Evolutionary conservation across 2,888 invertebrate genomes (phyloP).

Genomic region (Prosopocoilus inquinatus): DNA sequence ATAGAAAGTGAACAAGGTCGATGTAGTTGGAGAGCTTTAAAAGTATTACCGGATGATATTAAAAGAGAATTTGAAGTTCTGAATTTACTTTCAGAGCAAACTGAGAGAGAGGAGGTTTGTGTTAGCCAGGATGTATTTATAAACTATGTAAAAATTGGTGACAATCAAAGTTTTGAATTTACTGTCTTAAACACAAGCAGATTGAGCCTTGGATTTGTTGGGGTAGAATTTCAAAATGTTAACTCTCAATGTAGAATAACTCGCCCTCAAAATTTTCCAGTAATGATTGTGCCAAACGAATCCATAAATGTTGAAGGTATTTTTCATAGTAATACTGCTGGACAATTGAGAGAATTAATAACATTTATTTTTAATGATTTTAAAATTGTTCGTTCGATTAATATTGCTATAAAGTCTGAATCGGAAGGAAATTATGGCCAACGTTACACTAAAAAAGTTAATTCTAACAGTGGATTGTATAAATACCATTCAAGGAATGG

Average conservation of each 20-base stretch:
- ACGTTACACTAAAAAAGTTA: neutral
- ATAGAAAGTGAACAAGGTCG: constrained; percentile 70
- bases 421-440: neutral
- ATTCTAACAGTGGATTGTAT: neutral
- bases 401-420: constrained; percentile 45
- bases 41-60: constrained; percentile 42
- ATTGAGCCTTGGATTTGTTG: constrained; percentile 50
- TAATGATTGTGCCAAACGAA: constrained; percentile 23
- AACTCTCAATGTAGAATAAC: constrained; percentile 47
- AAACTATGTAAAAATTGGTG: constrained; percentile 48
- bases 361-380: constrained; percentile 62
- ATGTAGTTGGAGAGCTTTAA: constrained; percentile 60
- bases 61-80: constrained; percentile 18
- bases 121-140: constrained; percentile 54
- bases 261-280: constrained; percentile 38
- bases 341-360: constrained; percentile 60
- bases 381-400: constrained; percentile 59
- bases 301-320: constrained; percentile 49
- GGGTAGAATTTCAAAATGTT: constrained; percentile 55
- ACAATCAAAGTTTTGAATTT: constrained; percentile 51
- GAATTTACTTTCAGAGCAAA: constrained; percentile 9
- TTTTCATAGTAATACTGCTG: constrained; percentile 48
- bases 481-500: neutral
- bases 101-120: constrained; percentile 38
- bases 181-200: constrained; percentile 51